phyloP scores from a whole-genome alignment of 2,888 invertebrate genomes.

The Heliconius sara region DNA sequence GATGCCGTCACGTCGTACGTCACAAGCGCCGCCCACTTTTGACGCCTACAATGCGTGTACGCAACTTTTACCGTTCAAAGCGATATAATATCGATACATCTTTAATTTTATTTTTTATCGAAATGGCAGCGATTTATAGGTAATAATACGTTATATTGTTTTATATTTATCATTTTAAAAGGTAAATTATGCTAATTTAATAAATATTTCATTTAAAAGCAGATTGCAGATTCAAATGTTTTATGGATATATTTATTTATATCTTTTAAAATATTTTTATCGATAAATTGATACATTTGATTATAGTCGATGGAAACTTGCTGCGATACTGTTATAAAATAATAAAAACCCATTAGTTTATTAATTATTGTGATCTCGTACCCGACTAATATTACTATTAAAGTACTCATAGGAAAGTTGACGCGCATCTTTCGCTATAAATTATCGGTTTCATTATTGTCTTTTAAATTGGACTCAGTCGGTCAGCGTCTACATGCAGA shows the following conservation, averaged over 20 bases:
- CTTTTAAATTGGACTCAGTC: too few species aligned
- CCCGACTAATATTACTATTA: too few species aligned
- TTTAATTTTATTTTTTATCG: slow-evolving; percentile 44
- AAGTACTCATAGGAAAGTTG: too few species aligned
- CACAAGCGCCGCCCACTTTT: slow-evolving; percentile 80
- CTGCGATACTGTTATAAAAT: background rate
- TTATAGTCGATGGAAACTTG: background rate
- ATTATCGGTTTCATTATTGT: too few species aligned
- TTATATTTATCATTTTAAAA: background rate
- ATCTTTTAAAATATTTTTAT: slow-evolving; percentile 2
- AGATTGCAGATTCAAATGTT: background rate
- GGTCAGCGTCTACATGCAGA: too few species aligned
- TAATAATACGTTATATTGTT: background rate
- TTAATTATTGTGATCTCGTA: background rate
- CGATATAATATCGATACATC: slow-evolving; percentile 41
- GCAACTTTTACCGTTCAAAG: slow-evolving; percentile 59
- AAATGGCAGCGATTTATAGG: slow-evolving; percentile 26
- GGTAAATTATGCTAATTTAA: background rate
- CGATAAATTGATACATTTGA: background rate
- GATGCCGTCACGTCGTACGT: slow-evolving; percentile 81
- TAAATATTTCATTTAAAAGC: background rate
- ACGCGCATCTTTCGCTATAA: too few species aligned
- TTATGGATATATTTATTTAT: background rate
- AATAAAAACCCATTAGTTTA: background rate
- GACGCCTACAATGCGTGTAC: slow-evolving; percentile 81